These are phyloP conservation scores for Teleopsis dalmanni DNA, from an alignment of 1,140 invertebrate species.

Conservation along the genomic window DNA sequence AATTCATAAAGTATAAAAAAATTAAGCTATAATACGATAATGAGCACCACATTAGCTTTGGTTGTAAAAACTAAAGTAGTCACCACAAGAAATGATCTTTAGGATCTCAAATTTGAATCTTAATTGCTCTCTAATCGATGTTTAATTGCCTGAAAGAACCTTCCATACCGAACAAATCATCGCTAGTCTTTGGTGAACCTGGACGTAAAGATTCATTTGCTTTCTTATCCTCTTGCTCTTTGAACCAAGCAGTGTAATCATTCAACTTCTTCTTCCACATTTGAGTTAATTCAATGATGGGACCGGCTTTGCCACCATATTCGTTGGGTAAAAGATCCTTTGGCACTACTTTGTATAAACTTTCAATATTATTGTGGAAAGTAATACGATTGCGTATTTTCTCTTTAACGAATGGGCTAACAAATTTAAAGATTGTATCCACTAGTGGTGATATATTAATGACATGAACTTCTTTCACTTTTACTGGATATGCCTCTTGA, in stretches of 20 bases:
- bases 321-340: conserved; percentile 70
- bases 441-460: conserved; percentile 75
- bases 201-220: conserved; percentile 66
- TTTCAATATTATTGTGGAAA: conserved; percentile 64
- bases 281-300: conserved; percentile 61
- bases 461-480: conserved; percentile 76
- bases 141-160: conserved; percentile 70
- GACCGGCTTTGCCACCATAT: conserved; percentile 68
- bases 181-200: conserved; percentile 67
- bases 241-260: conserved; percentile 68
- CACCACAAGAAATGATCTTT: neutral
- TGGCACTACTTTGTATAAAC: conserved; percentile 67
- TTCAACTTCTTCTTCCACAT: conserved; percentile 65
- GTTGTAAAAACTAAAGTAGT: neutral
- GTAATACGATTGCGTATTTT: conserved; percentile 76
- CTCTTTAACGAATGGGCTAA: conserved; percentile 77
- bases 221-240: conserved; percentile 61
- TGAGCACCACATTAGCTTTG: conserved; percentile 5
- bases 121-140: conserved; percentile 56
- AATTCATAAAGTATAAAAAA: too few relatives aligned
- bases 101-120: neutral
- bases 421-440: conserved; percentile 72
- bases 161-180: conserved; percentile 73
- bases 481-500: conserved; percentile 77
- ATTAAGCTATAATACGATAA: conserved; percentile 9